These are phyloP conservation scores for Chloebia gouldiae DNA, from an alignment of 2,113 vertebrate genomes.

Conservation along the genomic window DNA sequence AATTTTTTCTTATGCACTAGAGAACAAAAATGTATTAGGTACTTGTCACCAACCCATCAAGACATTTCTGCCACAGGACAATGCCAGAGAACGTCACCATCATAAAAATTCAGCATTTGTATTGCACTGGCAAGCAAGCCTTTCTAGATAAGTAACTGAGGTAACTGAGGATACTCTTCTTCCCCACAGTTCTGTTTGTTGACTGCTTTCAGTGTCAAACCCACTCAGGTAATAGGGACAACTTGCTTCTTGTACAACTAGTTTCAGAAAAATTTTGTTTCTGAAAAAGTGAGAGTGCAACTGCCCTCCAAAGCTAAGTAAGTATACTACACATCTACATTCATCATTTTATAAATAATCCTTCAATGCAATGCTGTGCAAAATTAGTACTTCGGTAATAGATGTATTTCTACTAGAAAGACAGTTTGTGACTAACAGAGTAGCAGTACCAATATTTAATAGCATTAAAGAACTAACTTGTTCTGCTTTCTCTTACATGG, in stretches of 20 bases:
- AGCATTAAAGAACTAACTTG: not conserved
- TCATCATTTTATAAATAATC: not conserved
- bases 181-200: not conserved
- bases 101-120: not conserved
- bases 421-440: not conserved
- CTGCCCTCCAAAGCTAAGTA: not conserved
- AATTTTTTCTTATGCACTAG: not conserved
- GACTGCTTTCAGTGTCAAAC: not conserved
- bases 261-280: not conserved
- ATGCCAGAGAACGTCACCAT: not conserved
- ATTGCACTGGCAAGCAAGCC: not conserved
- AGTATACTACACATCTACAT: not conserved
- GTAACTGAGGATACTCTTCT: not conserved
- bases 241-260: not conserved
- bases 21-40: not conserved
- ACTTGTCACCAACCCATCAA: not conserved
- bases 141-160: not conserved
- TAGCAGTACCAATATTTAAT: not conserved
- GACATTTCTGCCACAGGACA: not conserved
- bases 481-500: not conserved
- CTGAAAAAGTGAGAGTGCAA: not conserved
- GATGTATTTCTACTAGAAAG: not conserved
- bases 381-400: not conserved
- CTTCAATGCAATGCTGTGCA: not conserved
- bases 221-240: accelerated